Conservation (phyloP, 2,888 invertebrate genomes). For the Cataglyphis livida region DNA sequence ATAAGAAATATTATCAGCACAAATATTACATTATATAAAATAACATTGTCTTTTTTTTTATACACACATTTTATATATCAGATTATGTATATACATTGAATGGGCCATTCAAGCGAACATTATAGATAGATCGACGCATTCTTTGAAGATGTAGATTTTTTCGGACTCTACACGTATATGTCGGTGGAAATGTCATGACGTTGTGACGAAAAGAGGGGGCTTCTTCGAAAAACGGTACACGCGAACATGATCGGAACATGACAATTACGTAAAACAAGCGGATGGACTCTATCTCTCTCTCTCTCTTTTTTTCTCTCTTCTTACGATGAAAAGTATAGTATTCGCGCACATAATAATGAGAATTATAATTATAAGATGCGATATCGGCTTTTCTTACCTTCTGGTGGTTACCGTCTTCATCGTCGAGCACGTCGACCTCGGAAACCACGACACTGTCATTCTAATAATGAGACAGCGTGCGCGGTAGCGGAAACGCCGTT, state of each 20-base stretch:
- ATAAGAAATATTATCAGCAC: too few species aligned
- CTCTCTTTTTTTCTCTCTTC: background rate
- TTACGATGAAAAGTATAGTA: conserved; percentile 24
- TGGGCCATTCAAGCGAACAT: background rate
- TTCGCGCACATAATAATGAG: background rate
- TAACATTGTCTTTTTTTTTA: background rate
- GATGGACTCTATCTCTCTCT: background rate
- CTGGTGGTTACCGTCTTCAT: background rate
- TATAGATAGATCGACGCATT: background rate
- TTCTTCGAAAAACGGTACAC: conserved; percentile 56
- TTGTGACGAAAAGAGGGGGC: conserved; percentile 13
- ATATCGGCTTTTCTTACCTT: background rate
- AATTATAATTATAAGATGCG: background rate
- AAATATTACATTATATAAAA: background rate
- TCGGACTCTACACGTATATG: background rate
- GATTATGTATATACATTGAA: background rate
- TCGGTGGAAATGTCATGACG: conserved; percentile 48
- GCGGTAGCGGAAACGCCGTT: conserved; percentile 36
- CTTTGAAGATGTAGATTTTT: background rate
- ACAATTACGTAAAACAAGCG: conserved; percentile 44
- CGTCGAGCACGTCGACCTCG: conserved; percentile 50
- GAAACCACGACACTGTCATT: conserved; percentile 15
- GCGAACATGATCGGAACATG: conserved; percentile 57
- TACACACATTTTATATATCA: background rate
- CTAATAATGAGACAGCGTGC: conserved; percentile 42